Evolutionary conservation across 1,140 invertebrate species (phyloP).

Genomic region (Pectinophora gossypiella): DNA sequence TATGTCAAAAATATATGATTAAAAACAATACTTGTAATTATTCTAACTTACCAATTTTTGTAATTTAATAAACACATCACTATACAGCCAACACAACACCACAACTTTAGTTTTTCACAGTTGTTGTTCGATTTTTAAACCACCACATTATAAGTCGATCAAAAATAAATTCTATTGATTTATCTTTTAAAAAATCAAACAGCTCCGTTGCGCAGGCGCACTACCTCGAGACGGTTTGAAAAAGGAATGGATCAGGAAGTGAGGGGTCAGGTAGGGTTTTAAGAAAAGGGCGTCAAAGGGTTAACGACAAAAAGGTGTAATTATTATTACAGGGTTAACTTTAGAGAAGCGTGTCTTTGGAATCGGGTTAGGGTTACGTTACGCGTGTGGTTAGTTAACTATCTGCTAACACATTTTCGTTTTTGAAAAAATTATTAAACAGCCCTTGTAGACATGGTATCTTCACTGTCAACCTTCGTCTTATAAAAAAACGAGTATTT

Average conservation of each 20-base stretch:
- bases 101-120: not conserved
- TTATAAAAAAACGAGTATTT: too few relatives aligned
- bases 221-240: slow-evolving; percentile 39
- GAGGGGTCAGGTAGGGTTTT: slow-evolving; percentile 62
- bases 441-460: too few relatives aligned
- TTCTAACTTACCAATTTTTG: not conserved
- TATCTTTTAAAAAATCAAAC: slow-evolving; percentile 25
- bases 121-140: not conserved
- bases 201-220: slow-evolving; percentile 59
- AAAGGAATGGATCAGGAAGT: slow-evolving; percentile 65
- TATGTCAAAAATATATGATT: too few relatives aligned
- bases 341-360: slow-evolving; percentile 19
- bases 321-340: slow-evolving; percentile 64
- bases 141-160: not conserved
- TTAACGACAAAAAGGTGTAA: slow-evolving; percentile 66
- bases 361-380: slow-evolving; percentile 47
- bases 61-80: not conserved
- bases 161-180: too few relatives aligned
- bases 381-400: slow-evolving; percentile 28
- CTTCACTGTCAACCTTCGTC: too few relatives aligned
- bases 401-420: not conserved
- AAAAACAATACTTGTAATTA: too few relatives aligned
- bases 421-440: not conserved
- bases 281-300: slow-evolving; percentile 66
- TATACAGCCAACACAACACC: not conserved